These are phyloP conservation scores for Cacatua alba DNA, from an alignment of 2,113 vertebrate species.

Conservation along the genomic window DNA sequence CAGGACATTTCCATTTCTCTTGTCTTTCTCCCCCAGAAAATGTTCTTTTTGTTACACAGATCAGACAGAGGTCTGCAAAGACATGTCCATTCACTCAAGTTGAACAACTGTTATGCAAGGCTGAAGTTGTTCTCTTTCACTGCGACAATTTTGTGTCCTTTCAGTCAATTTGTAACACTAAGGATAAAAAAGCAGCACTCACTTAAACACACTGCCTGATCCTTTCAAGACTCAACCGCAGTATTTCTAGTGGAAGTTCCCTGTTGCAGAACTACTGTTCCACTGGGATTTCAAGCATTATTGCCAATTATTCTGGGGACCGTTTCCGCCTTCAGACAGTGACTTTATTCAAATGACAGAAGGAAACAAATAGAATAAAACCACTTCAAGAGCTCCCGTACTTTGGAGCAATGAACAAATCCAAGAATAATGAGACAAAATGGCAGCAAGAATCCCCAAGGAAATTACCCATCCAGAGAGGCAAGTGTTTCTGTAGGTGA, in stretches of 20 bases:
- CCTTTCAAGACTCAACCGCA: neutral
- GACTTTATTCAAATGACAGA: neutral
- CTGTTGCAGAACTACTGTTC: neutral
- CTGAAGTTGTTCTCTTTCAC: neutral
- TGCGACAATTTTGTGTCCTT: neutral
- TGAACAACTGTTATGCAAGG: neutral
- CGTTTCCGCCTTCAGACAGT: neutral
- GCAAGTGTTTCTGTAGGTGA: neutral
- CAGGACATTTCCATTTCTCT: neutral
- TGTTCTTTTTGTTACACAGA: neutral
- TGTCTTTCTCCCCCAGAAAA: neutral
- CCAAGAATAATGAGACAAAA: neutral
- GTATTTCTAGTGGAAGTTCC: neutral
- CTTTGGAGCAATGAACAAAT: neutral
- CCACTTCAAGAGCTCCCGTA: neutral
- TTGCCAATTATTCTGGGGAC: neutral
- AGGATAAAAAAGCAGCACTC: neutral
- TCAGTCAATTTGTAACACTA: neutral
- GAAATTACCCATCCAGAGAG: neutral
- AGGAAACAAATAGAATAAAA: constrained; percentile 23
- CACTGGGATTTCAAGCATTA: neutral
- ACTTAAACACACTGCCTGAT: neutral
- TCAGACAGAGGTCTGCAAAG: neutral
- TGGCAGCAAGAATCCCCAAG: neutral
- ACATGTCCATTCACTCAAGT: neutral